Evolutionary conservation across 2,797 vertebrate species (phyloP).

Genomic region (Falco novaeseelandiae): DNA sequence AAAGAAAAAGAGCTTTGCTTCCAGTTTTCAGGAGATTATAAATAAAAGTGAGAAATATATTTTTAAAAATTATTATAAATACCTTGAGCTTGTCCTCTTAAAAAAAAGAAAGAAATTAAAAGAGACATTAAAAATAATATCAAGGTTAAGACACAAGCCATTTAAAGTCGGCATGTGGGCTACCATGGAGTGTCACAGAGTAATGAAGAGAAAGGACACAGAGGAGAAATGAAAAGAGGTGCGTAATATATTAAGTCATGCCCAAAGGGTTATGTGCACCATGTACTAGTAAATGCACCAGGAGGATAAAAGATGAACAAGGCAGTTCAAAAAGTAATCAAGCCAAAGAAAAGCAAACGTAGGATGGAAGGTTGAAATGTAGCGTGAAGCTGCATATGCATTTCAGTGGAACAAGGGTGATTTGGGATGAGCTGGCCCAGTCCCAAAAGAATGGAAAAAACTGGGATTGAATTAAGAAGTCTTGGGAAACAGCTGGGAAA

Average conservation of each 20-base stretch:
- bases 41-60: slow-evolving; percentile 32
- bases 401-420: not conserved
- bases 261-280: slow-evolving; percentile 48
- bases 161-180: not conserved
- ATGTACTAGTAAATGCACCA: slow-evolving; percentile 56
- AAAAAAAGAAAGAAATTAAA: not conserved
- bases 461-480: not conserved
- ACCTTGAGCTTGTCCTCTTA: not conserved
- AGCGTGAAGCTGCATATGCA: not conserved
- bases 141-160: slow-evolving; percentile 45
- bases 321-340: slow-evolving; percentile 43
- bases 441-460: not conserved
- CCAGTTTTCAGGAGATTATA: slow-evolving; percentile 33
- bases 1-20: slow-evolving; percentile 33
- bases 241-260: slow-evolving; percentile 48
- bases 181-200: slow-evolving; percentile 9
- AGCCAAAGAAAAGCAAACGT: not conserved
- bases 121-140: slow-evolving; percentile 33
- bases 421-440: not conserved
- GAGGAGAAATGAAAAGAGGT: slow-evolving; percentile 52
- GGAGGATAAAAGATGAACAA: slow-evolving; percentile 33
- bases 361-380: not conserved
- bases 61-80: slow-evolving; percentile 28
- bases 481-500: not conserved
- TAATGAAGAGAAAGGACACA: slow-evolving; percentile 62